A percentile compares a stretch with the other conserved stretches of the same genome.
Evolutionary conservation across 2,888 invertebrate genomes (phyloP).

Genomic region (Lasioglossum villosulum): DNA sequence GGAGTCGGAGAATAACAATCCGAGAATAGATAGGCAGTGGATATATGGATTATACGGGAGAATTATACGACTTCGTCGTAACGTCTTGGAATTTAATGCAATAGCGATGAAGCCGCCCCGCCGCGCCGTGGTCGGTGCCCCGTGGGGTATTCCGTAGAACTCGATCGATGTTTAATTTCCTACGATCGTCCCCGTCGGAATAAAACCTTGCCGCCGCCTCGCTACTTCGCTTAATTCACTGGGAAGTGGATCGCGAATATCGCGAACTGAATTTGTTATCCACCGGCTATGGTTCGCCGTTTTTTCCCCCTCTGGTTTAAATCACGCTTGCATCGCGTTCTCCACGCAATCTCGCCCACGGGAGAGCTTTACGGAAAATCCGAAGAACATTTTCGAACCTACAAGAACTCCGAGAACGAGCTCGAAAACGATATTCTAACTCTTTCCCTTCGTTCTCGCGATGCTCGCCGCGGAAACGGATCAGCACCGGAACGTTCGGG

Average conservation of each 20-base stretch:
- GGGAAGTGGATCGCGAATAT: conserved; percentile 11
- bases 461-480: neutral
- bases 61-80: conserved; percentile 68
- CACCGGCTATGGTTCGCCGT: neutral
- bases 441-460: neutral
- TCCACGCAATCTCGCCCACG: neutral
- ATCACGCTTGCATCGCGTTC: neutral
- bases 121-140: conserved; percentile 17
- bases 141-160: conserved; percentile 37
- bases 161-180: conserved; percentile 68
- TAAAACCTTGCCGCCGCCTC: conserved; percentile 36
- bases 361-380: neutral
- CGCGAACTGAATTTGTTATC: conserved; percentile 28
- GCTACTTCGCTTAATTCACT: conserved; percentile 36
- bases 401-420: neutral
- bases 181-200: conserved; percentile 45
- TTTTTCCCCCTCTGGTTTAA: neutral
- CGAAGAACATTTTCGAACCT: neutral
- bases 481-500: neutral
- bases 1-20: conserved; percentile 66
- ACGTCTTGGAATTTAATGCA: conserved; percentile 68
- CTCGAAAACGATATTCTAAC: neutral
- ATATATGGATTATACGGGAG: conserved; percentile 70
- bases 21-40: conserved; percentile 67
- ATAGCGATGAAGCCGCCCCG: conserved; percentile 42